Conservation (phyloP, 2,113 vertebrate species). For the Ellobius talpinus region DNA sequence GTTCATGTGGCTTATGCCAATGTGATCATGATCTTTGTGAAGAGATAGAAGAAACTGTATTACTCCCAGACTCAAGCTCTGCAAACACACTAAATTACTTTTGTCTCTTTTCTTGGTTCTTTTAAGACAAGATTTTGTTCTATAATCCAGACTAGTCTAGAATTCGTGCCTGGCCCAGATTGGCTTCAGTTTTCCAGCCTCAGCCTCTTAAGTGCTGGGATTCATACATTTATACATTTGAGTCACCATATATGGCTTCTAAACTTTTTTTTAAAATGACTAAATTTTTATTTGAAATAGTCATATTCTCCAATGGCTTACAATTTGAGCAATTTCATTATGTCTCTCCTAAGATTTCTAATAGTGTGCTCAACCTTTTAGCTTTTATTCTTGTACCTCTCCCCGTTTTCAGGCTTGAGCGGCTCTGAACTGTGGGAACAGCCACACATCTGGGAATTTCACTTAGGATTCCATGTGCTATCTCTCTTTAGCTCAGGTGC, state of each 20-base stretch:
- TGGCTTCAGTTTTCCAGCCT: neutral
- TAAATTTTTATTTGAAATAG: neutral
- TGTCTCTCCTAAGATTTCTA: neutral
- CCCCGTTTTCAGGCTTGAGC: neutral
- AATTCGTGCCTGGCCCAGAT: neutral
- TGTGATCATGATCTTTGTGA: too few species aligned
- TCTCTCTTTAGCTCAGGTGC: neutral
- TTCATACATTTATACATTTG: neutral
- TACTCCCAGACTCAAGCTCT: too few species aligned
- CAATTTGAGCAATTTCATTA: neutral
- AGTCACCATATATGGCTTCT: neutral
- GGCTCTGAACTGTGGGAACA: constrained; percentile 18
- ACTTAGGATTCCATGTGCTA: neutral
- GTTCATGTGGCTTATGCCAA: too few species aligned
- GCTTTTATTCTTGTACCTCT: neutral
- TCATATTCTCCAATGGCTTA: neutral
- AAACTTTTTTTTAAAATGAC: neutral
- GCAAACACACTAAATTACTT: too few species aligned
- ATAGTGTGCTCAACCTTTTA: neutral
- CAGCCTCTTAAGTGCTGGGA: neutral
- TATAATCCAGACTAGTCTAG: neutral
- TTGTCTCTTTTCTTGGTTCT: too few species aligned
- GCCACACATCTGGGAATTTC: neutral
- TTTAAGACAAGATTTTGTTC: neutral
- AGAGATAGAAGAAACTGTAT: too few species aligned